A percentile compares a stretch with the other conserved stretches of the same genome.
Evolutionary conservation across 2,888 invertebrate genomes (phyloP).

Genomic region (Loripinus fragilis): DNA sequence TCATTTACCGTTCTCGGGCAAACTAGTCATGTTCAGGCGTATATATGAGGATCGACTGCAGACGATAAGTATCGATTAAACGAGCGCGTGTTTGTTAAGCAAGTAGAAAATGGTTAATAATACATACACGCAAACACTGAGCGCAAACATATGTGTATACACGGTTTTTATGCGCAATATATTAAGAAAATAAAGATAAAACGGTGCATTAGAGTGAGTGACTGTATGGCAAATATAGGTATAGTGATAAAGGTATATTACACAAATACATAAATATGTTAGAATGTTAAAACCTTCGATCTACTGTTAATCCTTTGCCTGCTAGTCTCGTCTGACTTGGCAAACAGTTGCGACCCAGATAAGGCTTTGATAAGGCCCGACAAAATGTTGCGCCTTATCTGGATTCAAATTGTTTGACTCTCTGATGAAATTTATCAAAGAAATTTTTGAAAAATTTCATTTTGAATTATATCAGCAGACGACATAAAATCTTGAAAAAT

Average conservation of each 20-base stretch:
- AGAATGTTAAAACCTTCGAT: background rate
- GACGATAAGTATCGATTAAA: constrained; percentile 17
- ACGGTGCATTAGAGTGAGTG: background rate
- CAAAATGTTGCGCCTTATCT: no score
- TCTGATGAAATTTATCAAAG: no score
- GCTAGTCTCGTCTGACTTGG: no score
- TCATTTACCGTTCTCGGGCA: background rate
- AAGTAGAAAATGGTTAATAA: constrained; percentile 16
- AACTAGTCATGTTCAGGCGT: constrained; percentile 1
- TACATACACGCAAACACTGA: constrained; percentile 13
- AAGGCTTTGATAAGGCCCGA: no score
- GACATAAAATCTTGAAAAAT: no score
- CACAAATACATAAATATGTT: background rate
- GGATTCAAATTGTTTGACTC: no score
- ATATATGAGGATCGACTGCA: background rate
- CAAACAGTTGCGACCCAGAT: no score
- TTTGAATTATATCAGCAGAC: no score
- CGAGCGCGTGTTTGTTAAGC: constrained; percentile 4
- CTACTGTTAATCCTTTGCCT: background rate
- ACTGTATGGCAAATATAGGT: background rate
- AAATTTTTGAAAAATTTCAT: no score
- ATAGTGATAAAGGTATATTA: constrained; percentile 2
- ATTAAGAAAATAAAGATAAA: background rate
- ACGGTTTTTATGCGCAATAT: background rate
- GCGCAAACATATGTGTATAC: constrained; percentile 20